These are phyloP conservation scores for Drosophila fuyamai DNA, from an alignment of 1,140 invertebrate species.

Conservation along the genomic window DNA sequence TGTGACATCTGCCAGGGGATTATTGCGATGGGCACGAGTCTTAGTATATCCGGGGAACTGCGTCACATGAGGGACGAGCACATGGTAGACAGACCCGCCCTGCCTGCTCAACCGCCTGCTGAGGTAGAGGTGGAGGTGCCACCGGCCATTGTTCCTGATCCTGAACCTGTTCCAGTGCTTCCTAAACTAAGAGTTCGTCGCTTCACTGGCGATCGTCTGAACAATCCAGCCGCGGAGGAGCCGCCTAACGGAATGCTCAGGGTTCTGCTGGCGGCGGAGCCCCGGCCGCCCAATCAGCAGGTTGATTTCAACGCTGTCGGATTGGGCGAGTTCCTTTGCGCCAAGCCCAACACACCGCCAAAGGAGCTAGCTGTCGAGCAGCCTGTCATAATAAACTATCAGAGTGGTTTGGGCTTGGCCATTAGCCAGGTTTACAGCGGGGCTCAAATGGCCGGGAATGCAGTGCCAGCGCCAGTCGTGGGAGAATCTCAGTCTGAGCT, in stretches of 20 bases:
- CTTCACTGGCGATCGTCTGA: conserved; percentile 60
- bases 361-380: not conserved
- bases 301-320: conserved; percentile 35
- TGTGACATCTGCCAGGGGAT: conserved; percentile 41
- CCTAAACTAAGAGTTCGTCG: conserved; percentile 58
- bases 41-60: conserved; percentile 33
- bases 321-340: conserved; percentile 32
- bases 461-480: not conserved
- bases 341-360: conserved; percentile 8
- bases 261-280: conserved; percentile 21
- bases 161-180: not conserved
- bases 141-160: too few relatives aligned
- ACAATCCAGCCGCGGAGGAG: not conserved
- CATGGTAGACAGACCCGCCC: not conserved
- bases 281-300: conserved; percentile 38
- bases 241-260: conserved; percentile 31
- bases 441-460: not conserved
- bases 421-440: conserved; percentile 55
- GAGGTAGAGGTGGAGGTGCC: not conserved
- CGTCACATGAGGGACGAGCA: conserved; percentile 43
- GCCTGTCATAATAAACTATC: conserved; percentile 47
- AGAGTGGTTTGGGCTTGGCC: conserved; percentile 36
- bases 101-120: not conserved
- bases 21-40: not conserved
- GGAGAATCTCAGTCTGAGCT: too few relatives aligned